Evolutionary conservation across 2,888 invertebrate genomes (phyloP).

Genomic region (Leptinotarsa juncta): DNA sequence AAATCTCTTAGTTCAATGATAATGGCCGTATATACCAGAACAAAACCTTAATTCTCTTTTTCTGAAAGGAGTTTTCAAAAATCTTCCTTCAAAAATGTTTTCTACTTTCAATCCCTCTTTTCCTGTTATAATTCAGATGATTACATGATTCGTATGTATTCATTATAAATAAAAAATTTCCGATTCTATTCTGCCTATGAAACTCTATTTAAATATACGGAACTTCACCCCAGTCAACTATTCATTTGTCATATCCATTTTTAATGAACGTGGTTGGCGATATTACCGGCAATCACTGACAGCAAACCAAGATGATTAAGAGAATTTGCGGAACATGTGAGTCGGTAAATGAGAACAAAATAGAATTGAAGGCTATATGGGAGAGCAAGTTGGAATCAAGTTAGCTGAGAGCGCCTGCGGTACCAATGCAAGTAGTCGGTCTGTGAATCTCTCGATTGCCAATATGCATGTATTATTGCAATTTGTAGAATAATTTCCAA

Average conservation of each 20-base stretch:
- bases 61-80: no score
- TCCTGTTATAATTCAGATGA: no score
- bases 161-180: no score
- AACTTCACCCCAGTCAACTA: not conserved
- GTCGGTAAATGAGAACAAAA: slow-evolving; percentile 52
- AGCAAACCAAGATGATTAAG: slow-evolving; percentile 49
- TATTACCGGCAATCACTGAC: slow-evolving; percentile 47
- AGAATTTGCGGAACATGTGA: slow-evolving; percentile 48
- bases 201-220: not conserved
- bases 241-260: slow-evolving; percentile 28
- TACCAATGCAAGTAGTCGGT: slow-evolving; percentile 51
- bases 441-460: slow-evolving; percentile 57
- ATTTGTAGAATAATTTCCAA: slow-evolving; percentile 61
- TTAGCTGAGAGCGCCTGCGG: slow-evolving; percentile 53
- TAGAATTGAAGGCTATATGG: slow-evolving; percentile 49
- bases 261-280: slow-evolving; percentile 37
- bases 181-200: no score
- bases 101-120: no score
- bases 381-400: slow-evolving; percentile 51
- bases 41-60: no score
- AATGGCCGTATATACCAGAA: no score
- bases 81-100: no score
- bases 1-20: no score
- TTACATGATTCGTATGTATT: no score
- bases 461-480: slow-evolving; percentile 63